Conservation (phyloP, 1,140 invertebrate species). For the Tetramorium simillimum region DNA sequence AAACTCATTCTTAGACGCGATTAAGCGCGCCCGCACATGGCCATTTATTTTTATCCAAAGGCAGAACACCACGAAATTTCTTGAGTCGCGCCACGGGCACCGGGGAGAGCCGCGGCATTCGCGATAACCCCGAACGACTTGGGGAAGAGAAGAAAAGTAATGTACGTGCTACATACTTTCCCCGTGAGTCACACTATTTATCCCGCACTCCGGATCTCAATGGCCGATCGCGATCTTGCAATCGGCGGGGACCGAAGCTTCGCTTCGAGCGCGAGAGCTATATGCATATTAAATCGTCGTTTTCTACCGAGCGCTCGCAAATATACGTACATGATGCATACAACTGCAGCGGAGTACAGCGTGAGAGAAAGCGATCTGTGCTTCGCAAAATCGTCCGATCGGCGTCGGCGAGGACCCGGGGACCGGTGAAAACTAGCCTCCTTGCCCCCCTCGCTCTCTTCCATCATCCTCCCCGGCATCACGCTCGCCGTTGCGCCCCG, state of each 20-base stretch:
- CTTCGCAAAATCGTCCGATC: neutral
- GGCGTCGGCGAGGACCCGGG: neutral
- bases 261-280: slow-evolving; percentile 3
- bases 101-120: neutral
- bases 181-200: slow-evolving; percentile 51
- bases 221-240: slow-evolving; percentile 45
- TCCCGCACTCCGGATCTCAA: slow-evolving; percentile 13
- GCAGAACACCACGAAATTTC: neutral
- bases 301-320: neutral
- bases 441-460: neutral
- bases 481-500: neutral
- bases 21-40: neutral
- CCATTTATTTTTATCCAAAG: slow-evolving; percentile 10
- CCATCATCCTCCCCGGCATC: neutral
- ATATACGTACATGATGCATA: neutral
- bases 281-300: slow-evolving; percentile 40
- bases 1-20: slow-evolving; percentile 29
- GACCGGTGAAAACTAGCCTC: slow-evolving; percentile 2
- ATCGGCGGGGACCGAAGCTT: slow-evolving; percentile 35
- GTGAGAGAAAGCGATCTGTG: slow-evolving; percentile 56
- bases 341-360: neutral
- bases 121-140: slow-evolving; percentile 15
- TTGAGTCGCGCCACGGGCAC: neutral
- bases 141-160: slow-evolving; percentile 42
- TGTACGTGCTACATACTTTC: slow-evolving; percentile 49